phyloP scores from a whole-genome alignment of 35 echinoderm and acorn worm genomes.

The Amphiura filiformis region DNA sequence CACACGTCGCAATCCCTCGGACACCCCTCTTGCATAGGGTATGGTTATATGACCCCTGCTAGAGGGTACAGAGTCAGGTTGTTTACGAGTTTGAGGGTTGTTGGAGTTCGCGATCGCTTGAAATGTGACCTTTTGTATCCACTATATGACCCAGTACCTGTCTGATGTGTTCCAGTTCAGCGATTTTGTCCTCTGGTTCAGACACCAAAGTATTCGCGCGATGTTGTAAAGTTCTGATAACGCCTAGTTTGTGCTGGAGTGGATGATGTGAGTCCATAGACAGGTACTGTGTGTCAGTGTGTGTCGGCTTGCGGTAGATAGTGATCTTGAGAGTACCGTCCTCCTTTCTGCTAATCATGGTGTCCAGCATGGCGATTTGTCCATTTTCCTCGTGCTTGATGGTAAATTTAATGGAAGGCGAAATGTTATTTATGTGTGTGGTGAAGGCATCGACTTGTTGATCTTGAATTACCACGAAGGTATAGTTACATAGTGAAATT shows the following conservation, averaged over 20 bases:
- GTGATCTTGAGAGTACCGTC: background rate
- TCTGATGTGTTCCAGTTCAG: background rate
- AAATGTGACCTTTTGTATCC: background rate
- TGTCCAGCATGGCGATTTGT: background rate
- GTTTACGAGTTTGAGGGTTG: background rate
- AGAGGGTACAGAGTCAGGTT: no score
- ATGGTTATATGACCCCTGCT: no score
- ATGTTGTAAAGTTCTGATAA: background rate
- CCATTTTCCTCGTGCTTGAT: background rate
- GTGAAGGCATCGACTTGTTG: background rate
- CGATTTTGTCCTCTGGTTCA: background rate
- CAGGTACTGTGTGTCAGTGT: background rate
- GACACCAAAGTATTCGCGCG: background rate
- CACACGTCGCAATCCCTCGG: no score
- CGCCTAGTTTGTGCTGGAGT: slow-evolving; percentile 1
- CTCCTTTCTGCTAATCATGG: background rate
- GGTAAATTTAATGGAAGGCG: background rate
- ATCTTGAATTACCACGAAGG: background rate
- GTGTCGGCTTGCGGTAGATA: background rate
- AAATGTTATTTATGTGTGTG: background rate
- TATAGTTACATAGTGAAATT: no score
- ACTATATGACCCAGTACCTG: background rate
- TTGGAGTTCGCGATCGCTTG: background rate
- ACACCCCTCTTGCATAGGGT: no score
- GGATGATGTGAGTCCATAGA: background rate